phyloP scores from a whole-genome alignment of 2,888 invertebrate species.

The Scelioninae gen. 2 region DNA sequence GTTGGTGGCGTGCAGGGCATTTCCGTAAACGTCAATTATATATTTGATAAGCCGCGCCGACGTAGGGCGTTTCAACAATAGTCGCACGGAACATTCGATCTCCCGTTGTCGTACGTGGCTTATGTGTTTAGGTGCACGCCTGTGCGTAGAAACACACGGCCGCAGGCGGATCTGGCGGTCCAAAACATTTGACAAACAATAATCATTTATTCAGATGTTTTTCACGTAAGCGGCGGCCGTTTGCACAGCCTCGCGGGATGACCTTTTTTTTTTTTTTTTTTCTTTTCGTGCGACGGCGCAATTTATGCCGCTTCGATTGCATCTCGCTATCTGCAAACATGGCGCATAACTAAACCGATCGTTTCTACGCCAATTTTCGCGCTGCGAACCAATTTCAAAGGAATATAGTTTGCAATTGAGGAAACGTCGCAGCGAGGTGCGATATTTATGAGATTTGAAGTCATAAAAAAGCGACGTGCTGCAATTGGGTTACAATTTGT shows the following conservation, averaged over 20 bases:
- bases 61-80: slow-evolving; percentile 73
- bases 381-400: too few relatives aligned
- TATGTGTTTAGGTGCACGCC: slow-evolving; percentile 56
- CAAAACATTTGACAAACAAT: slow-evolving; percentile 74
- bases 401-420: too few relatives aligned
- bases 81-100: slow-evolving; percentile 54
- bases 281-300: slow-evolving; percentile 49
- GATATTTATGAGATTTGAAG: too few relatives aligned
- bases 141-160: slow-evolving; percentile 48
- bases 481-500: too few relatives aligned
- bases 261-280: slow-evolving; percentile 34
- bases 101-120: slow-evolving; percentile 1
- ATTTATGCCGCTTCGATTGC: slow-evolving; percentile 41
- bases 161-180: slow-evolving; percentile 37
- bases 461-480: too few relatives aligned
- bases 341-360: background rate
- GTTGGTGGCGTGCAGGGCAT: slow-evolving; percentile 61
- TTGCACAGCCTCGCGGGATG: slow-evolving; percentile 37
- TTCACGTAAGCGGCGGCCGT: slow-evolving; percentile 65
- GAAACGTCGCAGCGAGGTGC: too few relatives aligned
- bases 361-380: background rate
- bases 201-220: slow-evolving; percentile 75
- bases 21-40: slow-evolving; percentile 72
- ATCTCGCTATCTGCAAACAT: slow-evolving; percentile 25
- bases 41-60: slow-evolving; percentile 72